phyloP scores from a whole-genome alignment of 2,113 vertebrate species.

The Anguilla japonica region DNA sequence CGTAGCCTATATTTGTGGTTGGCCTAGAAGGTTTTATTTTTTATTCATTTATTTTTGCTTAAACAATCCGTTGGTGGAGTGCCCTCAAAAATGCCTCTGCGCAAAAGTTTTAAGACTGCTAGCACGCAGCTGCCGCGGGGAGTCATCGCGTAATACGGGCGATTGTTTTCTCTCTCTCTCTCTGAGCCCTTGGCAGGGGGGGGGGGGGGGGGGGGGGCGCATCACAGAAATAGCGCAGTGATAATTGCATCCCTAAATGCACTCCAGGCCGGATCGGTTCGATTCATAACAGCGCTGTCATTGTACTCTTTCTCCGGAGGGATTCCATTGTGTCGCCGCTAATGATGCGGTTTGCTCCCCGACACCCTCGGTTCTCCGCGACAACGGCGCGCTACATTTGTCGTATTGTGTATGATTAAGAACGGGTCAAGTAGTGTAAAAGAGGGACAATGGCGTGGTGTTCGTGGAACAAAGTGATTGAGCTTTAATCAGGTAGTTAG shows the following conservation, averaged over 20 bases:
- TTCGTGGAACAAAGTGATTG: slow-evolving; percentile 42
- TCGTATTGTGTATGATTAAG: slow-evolving; percentile 64
- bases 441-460: slow-evolving; percentile 53
- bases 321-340: slow-evolving; percentile 57
- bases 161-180: neutral
- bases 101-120: neutral
- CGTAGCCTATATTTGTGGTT: neutral
- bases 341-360: slow-evolving; percentile 65
- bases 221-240: slow-evolving; percentile 10
- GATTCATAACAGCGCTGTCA: slow-evolving; percentile 28
- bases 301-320: slow-evolving; percentile 30
- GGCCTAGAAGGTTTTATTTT: neutral
- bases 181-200: neutral
- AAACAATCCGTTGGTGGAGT: neutral
- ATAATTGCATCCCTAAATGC: slow-evolving; percentile 25
- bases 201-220: neutral
- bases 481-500: slow-evolving; percentile 44
- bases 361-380: slow-evolving; percentile 56
- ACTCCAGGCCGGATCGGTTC: slow-evolving; percentile 16
- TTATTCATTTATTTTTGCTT: too few relatives aligned
- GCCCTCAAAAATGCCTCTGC: neutral
- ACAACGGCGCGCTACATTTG: slow-evolving; percentile 62
- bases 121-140: neutral
- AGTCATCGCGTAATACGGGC: neutral
- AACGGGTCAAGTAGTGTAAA: slow-evolving; percentile 63